Percentiles rank a stretch among this genome's conserved stretches.
phyloP scores from a whole-genome alignment of 2,888 invertebrate genomes.

The Athalia cordata region DNA sequence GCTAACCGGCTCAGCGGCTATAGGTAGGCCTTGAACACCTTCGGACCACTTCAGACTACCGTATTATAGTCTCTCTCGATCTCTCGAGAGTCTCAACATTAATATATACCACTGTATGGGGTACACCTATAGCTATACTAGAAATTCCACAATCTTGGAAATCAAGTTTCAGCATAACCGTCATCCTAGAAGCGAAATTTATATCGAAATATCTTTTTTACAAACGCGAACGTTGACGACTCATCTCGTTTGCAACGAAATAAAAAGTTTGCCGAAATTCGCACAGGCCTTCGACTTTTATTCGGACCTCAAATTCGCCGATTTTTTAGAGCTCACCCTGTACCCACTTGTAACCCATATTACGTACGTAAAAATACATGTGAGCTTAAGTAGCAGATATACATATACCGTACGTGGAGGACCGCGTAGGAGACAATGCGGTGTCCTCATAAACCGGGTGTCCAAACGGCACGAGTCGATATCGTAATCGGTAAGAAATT shows the following conservation, averaged over 20 bases:
- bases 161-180: no score
- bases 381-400: background rate
- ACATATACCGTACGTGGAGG: constrained; percentile 1
- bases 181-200: no score
- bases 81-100: background rate
- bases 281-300: no score
- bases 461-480: background rate
- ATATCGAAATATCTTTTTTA: no score
- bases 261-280: no score
- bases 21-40: constrained; percentile 38
- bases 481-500: background rate
- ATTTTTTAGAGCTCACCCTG: no score
- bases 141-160: no score
- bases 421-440: constrained; percentile 2
- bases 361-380: background rate
- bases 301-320: no score
- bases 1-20: constrained; percentile 37
- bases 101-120: background rate
- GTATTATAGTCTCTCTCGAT: background rate
- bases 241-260: no score
- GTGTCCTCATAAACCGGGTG: constrained; percentile 29
- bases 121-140: background rate
- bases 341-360: no score
- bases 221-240: no score
- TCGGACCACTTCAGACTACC: constrained; percentile 15